Evolutionary conservation across 2,888 invertebrate species (phyloP).

Genomic region (Lamellibrachia satsuma): DNA sequence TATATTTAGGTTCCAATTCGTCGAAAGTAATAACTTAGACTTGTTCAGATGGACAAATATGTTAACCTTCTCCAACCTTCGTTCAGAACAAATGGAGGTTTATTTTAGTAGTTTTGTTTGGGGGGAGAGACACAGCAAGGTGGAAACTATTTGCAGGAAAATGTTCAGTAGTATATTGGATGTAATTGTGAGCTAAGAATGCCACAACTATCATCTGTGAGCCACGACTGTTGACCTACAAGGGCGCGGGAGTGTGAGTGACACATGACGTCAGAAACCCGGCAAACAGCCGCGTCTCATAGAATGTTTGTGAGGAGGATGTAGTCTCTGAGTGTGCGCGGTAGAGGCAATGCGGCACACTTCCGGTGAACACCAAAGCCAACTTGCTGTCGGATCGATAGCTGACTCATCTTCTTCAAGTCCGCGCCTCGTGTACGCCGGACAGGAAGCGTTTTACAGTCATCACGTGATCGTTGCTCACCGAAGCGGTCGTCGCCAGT

Average conservation of each 20-base stretch:
- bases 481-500: constrained; percentile 35
- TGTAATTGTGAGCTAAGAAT: too few species aligned
- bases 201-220: too few species aligned
- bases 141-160: too few species aligned
- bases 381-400: constrained; percentile 58
- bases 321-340: constrained; percentile 60
- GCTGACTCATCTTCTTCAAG: constrained; percentile 61
- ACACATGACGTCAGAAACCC: background rate
- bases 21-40: background rate
- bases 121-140: too few species aligned
- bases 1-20: background rate
- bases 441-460: constrained; percentile 54
- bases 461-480: constrained; percentile 53
- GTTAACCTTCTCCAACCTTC: too few species aligned
- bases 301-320: constrained; percentile 57
- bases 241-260: background rate
- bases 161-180: too few species aligned
- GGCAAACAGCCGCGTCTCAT: constrained; percentile 28
- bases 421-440: constrained; percentile 58
- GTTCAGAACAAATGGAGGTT: too few species aligned
- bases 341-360: constrained; percentile 57
- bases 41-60: background rate
- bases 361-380: constrained; percentile 59
- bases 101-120: too few species aligned
- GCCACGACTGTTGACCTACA: background rate